Base-by-base conservation (phyloP, 2,113 vertebrate genomes). In the Erpornis zantholeuca region DNA sequence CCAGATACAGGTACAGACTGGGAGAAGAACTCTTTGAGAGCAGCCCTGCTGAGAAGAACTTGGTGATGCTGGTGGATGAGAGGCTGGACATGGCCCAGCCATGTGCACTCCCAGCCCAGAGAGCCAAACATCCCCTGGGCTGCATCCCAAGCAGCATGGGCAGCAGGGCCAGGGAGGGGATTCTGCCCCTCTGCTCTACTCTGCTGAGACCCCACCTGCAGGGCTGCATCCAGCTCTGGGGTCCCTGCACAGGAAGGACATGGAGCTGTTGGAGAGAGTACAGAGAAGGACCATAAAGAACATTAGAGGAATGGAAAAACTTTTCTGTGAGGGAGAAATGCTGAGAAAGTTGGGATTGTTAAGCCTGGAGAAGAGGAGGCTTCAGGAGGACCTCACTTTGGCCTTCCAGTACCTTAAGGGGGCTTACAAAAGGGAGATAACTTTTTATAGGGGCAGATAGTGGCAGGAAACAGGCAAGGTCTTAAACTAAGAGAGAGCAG, bases 181-280 rank as follows among this genome's bases (percentile, higher is more conserved):
- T 69, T 90, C 47, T 82, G 54, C 40, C n/a, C 29, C 63, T 82
- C 63, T 82, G 29, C 78, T 72, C 59, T n/a, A 21, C 40, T 65
- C 59, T 75, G 61, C 11, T 78, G 7, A 76, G 29, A 69, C 15
- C 70, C 47, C 79, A 23, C 25, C 47, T 69, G 79, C 29, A 76
- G 21, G 0, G 18, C 63, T 69, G 70, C 40, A 33, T 7, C 56
- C 87, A 83, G 47, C 49, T 14, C 49, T 61, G 63, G 47, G 54
- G 7, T 8, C 6, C n/a, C 40, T 61, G 71, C 71, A 49, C 54
- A 33, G 47, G 16, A 3, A 35, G 19, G 8, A 14, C 18, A 11
- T 4, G 78, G n/a, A 60, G 2, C n/a, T 60, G 54, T 1, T 12
- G 31, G 78, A 75, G 11, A 0, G 0, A 4, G n/a, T 27, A 0